These are phyloP conservation scores for Gouania willdenowi DNA, from an alignment of 2,797 vertebrate genomes.

Conservation along the genomic window DNA sequence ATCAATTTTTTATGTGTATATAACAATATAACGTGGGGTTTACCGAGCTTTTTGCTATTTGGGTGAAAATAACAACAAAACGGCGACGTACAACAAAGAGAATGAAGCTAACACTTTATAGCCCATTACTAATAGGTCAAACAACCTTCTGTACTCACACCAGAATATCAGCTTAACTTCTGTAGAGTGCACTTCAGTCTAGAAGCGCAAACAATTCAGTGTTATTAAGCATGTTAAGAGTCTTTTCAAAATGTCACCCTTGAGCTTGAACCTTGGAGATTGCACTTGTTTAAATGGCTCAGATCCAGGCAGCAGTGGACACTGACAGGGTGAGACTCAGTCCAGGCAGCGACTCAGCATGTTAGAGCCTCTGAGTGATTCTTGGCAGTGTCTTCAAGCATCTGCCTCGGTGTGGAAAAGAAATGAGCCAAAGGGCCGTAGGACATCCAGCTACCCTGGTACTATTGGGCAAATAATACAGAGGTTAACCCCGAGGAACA, in stretches of 20 bases:
- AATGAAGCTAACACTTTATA: constrained; percentile 12
- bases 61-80: constrained; percentile 15
- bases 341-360: constrained; percentile 37
- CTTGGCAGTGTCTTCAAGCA: constrained; percentile 56
- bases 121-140: background rate
- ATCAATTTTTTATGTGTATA: constrained; percentile 53
- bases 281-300: constrained; percentile 27
- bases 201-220: background rate
- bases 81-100: constrained; percentile 2
- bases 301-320: constrained; percentile 1
- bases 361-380: constrained; percentile 43
- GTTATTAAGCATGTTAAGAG: background rate
- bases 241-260: constrained; percentile 8
- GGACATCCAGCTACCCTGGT: constrained; percentile 17
- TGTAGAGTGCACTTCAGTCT: background rate
- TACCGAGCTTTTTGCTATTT: constrained; percentile 19
- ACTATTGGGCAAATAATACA: too few species aligned
- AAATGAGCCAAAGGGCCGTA: constrained; percentile 45
- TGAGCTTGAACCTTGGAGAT: constrained; percentile 14
- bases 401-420: constrained; percentile 40
- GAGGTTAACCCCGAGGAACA: too few species aligned
- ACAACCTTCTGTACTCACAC: background rate
- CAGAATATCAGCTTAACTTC: background rate
- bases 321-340: background rate
- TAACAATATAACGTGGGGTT: constrained; percentile 34